A percentile compares a stretch with the other conserved stretches of the same genome.
These are phyloP conservation scores for Polylopha cassiicola DNA, from an alignment of 2,888 invertebrate species.

Conservation along the genomic window DNA sequence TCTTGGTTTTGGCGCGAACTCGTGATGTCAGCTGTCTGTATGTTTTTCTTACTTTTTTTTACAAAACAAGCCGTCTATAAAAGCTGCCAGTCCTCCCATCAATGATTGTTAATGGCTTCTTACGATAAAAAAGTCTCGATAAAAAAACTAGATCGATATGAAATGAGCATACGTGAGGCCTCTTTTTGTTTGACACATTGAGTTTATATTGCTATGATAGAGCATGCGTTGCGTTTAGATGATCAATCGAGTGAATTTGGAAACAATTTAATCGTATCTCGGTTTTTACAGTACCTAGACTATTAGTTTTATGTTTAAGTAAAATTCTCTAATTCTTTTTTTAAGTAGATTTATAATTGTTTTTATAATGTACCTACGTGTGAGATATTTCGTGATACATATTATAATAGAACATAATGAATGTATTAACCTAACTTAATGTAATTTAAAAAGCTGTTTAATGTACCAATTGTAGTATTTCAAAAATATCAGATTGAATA, in stretches of 20 bases:
- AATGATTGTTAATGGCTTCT: slow-evolving; percentile 55
- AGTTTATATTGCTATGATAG: slow-evolving; percentile 29
- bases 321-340: too few relatives aligned
- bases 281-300: too few relatives aligned
- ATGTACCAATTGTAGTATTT: too few relatives aligned
- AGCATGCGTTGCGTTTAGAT: slow-evolving; percentile 19
- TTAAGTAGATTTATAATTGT: too few relatives aligned
- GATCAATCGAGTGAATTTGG: slow-evolving; percentile 9
- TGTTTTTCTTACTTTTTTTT: slow-evolving; percentile 36
- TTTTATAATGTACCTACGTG: too few relatives aligned
- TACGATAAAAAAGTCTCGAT: slow-evolving; percentile 24
- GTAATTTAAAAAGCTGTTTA: too few relatives aligned
- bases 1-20: slow-evolving; percentile 43
- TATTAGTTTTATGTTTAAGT: too few relatives aligned
- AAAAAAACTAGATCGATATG: slow-evolving; percentile 41
- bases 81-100: slow-evolving; percentile 42
- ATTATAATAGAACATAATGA: too few relatives aligned
- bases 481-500: too few relatives aligned
- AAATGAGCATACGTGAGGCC: slow-evolving; percentile 35
- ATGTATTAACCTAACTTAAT: too few relatives aligned
- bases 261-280: slow-evolving; percentile 9
- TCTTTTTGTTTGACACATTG: slow-evolving; percentile 30
- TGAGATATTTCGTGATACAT: too few relatives aligned
- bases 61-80: slow-evolving; percentile 31
- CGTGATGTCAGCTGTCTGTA: slow-evolving; percentile 41